Percentiles rank a stretch among this genome's conserved stretches.
Conservation (phyloP, 2,113 vertebrate species). For the Cercocebus atys region DNA sequence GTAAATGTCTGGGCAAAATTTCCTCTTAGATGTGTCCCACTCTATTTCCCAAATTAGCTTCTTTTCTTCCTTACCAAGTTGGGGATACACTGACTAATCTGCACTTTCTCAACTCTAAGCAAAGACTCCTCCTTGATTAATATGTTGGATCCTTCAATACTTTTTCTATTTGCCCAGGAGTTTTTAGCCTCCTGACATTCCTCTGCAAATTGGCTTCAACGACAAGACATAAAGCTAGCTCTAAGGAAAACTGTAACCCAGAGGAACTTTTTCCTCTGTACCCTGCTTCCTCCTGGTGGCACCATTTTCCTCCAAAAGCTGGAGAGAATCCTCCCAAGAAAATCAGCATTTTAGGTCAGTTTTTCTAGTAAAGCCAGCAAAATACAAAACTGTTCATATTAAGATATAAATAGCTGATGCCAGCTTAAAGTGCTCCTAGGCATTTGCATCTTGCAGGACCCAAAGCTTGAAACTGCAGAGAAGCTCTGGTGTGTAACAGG, state of each 20-base stretch:
- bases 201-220: not conserved
- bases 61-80: not conserved
- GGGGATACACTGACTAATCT: not conserved
- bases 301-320: not conserved
- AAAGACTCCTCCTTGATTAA: not conserved
- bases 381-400: not conserved
- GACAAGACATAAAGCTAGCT: not conserved
- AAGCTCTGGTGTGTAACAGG: not conserved
- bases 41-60: not conserved
- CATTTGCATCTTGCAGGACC: not conserved
- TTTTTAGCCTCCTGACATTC: not conserved
- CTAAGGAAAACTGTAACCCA: not conserved
- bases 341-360: not conserved
- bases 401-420: not conserved
- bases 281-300: not conserved
- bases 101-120: not conserved
- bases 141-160: not conserved
- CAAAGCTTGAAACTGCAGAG: not conserved
- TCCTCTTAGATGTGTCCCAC: not conserved
- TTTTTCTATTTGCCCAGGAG: not conserved
- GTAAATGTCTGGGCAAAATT: not conserved
- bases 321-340: not conserved
- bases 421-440: not conserved
- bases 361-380: conserved; percentile 30
- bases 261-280: not conserved